phyloP scores from a whole-genome alignment of 2,888 invertebrate species.

The Clunio marinus region DNA sequence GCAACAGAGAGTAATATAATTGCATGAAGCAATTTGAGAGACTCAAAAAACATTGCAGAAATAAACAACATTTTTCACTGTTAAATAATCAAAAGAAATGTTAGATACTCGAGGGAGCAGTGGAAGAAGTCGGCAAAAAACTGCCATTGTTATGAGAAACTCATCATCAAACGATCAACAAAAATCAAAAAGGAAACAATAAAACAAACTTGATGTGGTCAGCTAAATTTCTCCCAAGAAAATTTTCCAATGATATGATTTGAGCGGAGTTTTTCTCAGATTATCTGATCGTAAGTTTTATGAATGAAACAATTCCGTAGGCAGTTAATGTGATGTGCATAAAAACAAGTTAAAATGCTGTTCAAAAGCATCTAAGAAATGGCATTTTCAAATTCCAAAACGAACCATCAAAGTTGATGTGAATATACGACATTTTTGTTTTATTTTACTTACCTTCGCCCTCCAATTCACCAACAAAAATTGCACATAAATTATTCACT shows the following conservation, averaged over 20 bases:
- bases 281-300: no score
- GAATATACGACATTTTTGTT: conserved; percentile 2
- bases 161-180: conserved; percentile 28
- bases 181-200: conserved; percentile 30
- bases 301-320: conserved; percentile 9
- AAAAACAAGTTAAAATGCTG: not conserved
- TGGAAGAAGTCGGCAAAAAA: no score
- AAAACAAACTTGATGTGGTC: conserved; percentile 28
- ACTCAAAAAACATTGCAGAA: no score
- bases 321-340: not conserved
- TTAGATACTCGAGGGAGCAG: no score
- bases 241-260: no score
- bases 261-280: no score
- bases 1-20: not conserved
- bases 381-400: conserved; percentile 35
- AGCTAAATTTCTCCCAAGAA: conserved; percentile 20
- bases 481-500: conserved; percentile 17
- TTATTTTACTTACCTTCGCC: not conserved
- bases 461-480: not conserved
- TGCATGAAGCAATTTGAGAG: no score
- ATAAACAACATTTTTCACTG: not conserved
- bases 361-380: conserved; percentile 27
- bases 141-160: conserved; percentile 22
- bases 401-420: conserved; percentile 22
- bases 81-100: not conserved